Evolutionary conservation across 2,888 invertebrate genomes (phyloP).

Genomic region (Pyrocoelia pectoralis): DNA sequence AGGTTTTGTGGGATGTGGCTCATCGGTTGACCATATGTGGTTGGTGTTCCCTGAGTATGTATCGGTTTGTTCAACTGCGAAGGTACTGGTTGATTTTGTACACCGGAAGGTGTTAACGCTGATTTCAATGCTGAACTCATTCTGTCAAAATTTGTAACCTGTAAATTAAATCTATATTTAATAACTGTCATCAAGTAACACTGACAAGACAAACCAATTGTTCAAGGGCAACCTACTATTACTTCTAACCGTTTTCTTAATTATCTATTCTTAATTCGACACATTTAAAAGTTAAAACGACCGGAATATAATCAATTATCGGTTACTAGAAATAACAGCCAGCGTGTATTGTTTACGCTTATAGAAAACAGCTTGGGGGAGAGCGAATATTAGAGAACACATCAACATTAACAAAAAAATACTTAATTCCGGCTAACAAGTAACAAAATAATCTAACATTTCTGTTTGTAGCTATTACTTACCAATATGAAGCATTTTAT

Average conservation of each 20-base stretch:
- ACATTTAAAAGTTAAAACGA: background rate
- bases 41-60: constrained; percentile 51
- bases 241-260: constrained; percentile 1
- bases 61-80: constrained; percentile 51
- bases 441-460: background rate
- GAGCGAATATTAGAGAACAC: constrained; percentile 24
- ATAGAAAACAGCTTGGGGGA: constrained; percentile 52
- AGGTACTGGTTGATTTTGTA: constrained; percentile 54
- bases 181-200: background rate
- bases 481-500: constrained; percentile 49
- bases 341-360: constrained; percentile 47
- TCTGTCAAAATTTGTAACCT: constrained; percentile 42
- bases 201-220: constrained; percentile 19
- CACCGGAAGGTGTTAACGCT: constrained; percentile 62
- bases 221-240: constrained; percentile 31
- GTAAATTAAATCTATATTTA: constrained; percentile 14
- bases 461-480: constrained; percentile 36
- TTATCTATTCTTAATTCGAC: background rate
- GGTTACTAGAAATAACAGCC: constrained; percentile 25
- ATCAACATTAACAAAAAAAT: background rate
- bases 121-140: constrained; percentile 72
- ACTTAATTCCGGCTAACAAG: background rate
- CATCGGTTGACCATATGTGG: constrained; percentile 52
- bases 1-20: constrained; percentile 51
- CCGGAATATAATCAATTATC: background rate